Conservation (phyloP, 2,113 vertebrate genomes). For the Nibea coibor region DNA sequence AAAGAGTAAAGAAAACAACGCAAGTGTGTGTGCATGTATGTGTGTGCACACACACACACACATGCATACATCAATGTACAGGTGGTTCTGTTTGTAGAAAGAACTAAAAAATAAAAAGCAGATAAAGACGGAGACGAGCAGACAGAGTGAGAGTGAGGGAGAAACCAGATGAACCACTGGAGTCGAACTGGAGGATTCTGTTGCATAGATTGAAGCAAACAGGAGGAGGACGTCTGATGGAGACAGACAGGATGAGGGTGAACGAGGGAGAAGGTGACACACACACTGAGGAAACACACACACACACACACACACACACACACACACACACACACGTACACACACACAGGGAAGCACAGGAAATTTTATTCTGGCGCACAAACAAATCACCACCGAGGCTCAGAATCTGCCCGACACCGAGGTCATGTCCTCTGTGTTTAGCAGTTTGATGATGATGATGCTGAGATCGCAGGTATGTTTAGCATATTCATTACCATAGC, state of each 20-base stretch:
- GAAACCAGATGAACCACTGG: slow-evolving; percentile 55
- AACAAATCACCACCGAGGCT: slow-evolving; percentile 20
- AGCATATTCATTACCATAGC: not conserved
- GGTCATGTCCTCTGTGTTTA: slow-evolving; percentile 6
- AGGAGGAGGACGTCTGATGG: slow-evolving; percentile 70
- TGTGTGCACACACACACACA: slow-evolving; percentile 35
- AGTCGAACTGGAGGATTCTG: slow-evolving; percentile 77
- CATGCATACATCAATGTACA: slow-evolving; percentile 64
- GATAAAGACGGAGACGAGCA: slow-evolving; percentile 68
- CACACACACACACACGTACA: slow-evolving; percentile 14
- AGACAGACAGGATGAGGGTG: slow-evolving; percentile 57
- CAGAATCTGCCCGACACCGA: slow-evolving; percentile 23
- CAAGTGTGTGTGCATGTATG: not conserved
- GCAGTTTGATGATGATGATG: not conserved
- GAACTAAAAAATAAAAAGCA: slow-evolving; percentile 57
- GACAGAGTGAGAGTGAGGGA: slow-evolving; percentile 58
- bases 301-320: slow-evolving; percentile 9
- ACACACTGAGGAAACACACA: slow-evolving; percentile 56
- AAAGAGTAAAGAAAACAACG: slow-evolving; percentile 82
- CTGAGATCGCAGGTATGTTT: too few species aligned
- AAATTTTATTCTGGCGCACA: slow-evolving; percentile 50
- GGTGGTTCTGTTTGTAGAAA: slow-evolving; percentile 74
- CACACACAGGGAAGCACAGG: slow-evolving; percentile 59
- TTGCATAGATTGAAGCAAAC: slow-evolving; percentile 88
- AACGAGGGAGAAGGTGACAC: slow-evolving; percentile 25